Conservation (phyloP, 2,113 vertebrate species). For the Thamnaconus septentrionalis region DNA sequence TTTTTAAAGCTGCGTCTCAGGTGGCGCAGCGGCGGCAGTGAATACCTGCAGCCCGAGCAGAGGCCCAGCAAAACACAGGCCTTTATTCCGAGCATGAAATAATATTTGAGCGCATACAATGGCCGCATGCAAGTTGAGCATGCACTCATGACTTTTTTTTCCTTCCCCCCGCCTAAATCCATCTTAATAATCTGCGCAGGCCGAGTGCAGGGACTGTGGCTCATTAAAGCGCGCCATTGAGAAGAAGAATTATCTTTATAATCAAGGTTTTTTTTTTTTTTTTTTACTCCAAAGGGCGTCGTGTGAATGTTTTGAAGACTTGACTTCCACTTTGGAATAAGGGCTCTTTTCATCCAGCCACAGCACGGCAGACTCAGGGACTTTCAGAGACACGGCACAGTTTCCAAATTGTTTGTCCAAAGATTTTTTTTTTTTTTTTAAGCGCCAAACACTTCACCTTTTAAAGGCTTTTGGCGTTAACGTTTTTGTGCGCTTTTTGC, state of each 20-base stretch:
- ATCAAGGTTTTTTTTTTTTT: conserved; percentile 60
- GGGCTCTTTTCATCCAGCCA: conserved; percentile 77
- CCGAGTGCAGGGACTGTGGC: not conserved
- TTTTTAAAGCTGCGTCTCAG: not conserved
- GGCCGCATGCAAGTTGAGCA: too few species aligned
- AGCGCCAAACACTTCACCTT: conserved; percentile 18
- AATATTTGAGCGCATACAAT: too few species aligned
- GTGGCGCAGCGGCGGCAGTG: conserved; percentile 46
- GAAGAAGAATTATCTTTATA: conserved; percentile 70
- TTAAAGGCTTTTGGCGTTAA: not conserved
- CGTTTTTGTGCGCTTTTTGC: not conserved
- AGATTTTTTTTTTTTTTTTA: conserved; percentile 49
- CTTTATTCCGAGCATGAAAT: too few species aligned
- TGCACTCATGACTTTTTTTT: too few species aligned
- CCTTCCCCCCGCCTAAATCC: too few species aligned
- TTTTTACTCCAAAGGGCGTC: conserved; percentile 58
- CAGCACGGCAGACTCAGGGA: conserved; percentile 64
- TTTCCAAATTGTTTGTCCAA: conserved; percentile 69
- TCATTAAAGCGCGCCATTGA: conserved; percentile 46
- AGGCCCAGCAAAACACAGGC: too few species aligned
- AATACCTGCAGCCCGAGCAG: conserved; percentile 20
- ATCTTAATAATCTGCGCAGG: not conserved
- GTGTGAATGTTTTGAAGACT: conserved; percentile 75
- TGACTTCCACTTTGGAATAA: conserved; percentile 72
- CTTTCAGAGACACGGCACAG: conserved; percentile 74